Evolutionary conservation across 2,888 invertebrate species (phyloP).

Genomic region (Stenodema calcarata): DNA sequence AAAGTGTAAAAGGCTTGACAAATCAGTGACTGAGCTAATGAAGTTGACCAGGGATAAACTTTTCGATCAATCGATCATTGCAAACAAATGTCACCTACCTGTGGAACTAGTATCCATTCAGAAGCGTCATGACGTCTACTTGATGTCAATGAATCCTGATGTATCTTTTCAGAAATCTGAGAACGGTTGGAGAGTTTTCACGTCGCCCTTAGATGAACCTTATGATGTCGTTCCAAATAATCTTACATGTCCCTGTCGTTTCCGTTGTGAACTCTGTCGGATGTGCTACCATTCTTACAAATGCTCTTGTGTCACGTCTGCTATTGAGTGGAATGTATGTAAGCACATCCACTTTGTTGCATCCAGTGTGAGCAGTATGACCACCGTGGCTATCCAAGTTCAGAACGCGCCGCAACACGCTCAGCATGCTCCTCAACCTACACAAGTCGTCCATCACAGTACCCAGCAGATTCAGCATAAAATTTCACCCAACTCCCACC

Average conservation of each 20-base stretch:
- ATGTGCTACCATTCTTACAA: conserved; percentile 49
- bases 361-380: not conserved
- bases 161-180: not conserved
- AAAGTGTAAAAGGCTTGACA: conserved; percentile 55
- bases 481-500: not conserved
- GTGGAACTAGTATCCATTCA: not conserved
- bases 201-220: not conserved
- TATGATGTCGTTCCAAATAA: conserved; percentile 3
- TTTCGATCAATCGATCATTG: conserved; percentile 20
- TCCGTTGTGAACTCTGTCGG: conserved; percentile 42
- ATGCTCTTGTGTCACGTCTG: conserved; percentile 46
- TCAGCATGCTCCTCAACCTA: not conserved
- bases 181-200: not conserved
- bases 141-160: not conserved
- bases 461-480: not conserved
- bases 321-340: conserved; percentile 50
- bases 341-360: conserved; percentile 48
- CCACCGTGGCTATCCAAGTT: not conserved
- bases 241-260: conserved; percentile 7
- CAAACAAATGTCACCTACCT: not conserved
- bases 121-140: not conserved
- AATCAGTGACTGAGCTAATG: conserved; percentile 52
- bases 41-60: conserved; percentile 40
- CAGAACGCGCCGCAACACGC: not conserved
- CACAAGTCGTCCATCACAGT: not conserved